A percentile compares a stretch with the other conserved stretches of the same genome.
Evolutionary conservation across 1,140 invertebrate genomes (phyloP).

Genomic region (Linepithema humile): DNA sequence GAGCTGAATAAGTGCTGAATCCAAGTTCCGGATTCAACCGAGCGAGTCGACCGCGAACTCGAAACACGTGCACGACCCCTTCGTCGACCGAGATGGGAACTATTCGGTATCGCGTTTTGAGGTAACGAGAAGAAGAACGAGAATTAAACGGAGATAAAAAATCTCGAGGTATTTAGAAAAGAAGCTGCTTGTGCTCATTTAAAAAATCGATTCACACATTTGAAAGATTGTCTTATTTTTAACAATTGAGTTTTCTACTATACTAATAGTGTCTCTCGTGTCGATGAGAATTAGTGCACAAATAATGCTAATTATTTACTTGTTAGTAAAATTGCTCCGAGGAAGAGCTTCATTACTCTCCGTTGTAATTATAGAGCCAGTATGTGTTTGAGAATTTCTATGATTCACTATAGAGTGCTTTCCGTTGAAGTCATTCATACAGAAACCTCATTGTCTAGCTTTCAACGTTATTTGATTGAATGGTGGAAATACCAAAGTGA

Average conservation of each 20-base stretch:
- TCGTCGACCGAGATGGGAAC: background rate
- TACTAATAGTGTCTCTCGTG: too few relatives aligned
- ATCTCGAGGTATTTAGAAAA: background rate
- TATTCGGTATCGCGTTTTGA: conserved; percentile 17
- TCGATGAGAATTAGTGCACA: too few relatives aligned
- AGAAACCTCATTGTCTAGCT: conserved; percentile 4
- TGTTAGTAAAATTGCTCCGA: too few relatives aligned
- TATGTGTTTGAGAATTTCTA: background rate
- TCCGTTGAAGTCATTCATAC: background rate
- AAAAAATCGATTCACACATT: too few relatives aligned
- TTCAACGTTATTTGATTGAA: conserved; percentile 4
- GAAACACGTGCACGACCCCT: background rate
- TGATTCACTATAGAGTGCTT: background rate
- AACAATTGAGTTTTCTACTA: too few relatives aligned
- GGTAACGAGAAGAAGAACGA: conserved; percentile 3
- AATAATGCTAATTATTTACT: too few relatives aligned
- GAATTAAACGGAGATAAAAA: background rate
- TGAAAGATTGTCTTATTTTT: too few relatives aligned
- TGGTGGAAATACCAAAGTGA: conserved; percentile 4
- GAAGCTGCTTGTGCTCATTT: background rate
- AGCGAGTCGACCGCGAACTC: background rate
- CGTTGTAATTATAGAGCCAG: background rate
- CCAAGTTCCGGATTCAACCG: conserved; percentile 28
- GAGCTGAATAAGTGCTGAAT: conserved; percentile 38
- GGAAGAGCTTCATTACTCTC: background rate